Percentiles rank a stretch among this genome's conserved stretches.
Conservation (phyloP, 2,113 vertebrate genomes). For the Rousettus leschenaultii region DNA sequence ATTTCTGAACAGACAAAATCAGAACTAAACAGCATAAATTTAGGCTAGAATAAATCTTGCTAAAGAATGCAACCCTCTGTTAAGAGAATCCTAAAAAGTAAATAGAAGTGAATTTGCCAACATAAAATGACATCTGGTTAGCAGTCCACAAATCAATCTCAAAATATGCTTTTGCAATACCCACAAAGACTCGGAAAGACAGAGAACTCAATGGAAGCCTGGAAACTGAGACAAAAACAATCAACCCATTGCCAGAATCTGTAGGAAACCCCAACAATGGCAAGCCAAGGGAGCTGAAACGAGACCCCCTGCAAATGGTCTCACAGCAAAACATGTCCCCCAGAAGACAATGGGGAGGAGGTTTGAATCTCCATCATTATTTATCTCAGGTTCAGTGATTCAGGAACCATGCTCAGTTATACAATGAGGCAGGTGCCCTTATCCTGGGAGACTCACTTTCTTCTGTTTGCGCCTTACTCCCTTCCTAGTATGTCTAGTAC, state of each 20-base stretch:
- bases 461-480: not conserved
- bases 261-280: not conserved
- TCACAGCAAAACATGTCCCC: not conserved
- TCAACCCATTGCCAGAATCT: not conserved
- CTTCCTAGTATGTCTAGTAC: not conserved
- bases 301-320: not conserved
- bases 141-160: not conserved
- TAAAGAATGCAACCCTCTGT: not conserved
- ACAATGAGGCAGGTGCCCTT: not conserved
- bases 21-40: slow-evolving; percentile 4
- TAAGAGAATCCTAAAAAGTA: slow-evolving; percentile 10
- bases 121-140: not conserved
- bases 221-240: not conserved
- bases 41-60: not conserved
- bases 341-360: not conserved
- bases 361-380: not conserved
- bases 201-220: not conserved
- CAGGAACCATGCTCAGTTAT: not conserved
- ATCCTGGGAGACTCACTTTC: not conserved
- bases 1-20: slow-evolving; percentile 67
- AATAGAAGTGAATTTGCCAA: not conserved
- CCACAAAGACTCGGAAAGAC: not conserved
- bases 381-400: not conserved
- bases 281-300: not conserved
- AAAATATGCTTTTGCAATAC: not conserved